Evolutionary conservation across 2,113 vertebrate genomes (phyloP).

Genomic region (Epinephelus cyanopodus): DNA sequence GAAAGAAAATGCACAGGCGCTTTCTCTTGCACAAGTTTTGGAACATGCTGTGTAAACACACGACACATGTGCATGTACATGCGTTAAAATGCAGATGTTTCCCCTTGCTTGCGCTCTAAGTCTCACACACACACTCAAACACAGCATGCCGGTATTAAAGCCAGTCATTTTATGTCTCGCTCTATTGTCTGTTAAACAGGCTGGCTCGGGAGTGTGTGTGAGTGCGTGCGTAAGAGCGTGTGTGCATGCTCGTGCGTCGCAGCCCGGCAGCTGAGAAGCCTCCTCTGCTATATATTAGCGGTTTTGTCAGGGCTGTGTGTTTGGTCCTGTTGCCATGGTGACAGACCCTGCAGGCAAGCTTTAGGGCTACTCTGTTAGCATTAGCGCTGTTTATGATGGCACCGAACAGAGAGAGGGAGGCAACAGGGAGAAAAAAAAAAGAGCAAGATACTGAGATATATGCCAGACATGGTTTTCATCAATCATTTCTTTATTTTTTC

Average conservation of each 20-base stretch:
- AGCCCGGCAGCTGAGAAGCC: slow-evolving; percentile 52
- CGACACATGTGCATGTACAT: background rate
- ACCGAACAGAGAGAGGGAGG: slow-evolving; percentile 41
- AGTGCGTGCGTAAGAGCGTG: background rate
- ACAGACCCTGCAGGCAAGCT: slow-evolving; percentile 66
- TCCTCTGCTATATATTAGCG: slow-evolving; percentile 72
- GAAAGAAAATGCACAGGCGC: slow-evolving; percentile 17
- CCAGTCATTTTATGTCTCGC: slow-evolving; percentile 17
- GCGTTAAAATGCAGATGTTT: slow-evolving; percentile 43
- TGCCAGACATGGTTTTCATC: slow-evolving; percentile 44
- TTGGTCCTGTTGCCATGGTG: slow-evolving; percentile 64
- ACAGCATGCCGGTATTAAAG: background rate
- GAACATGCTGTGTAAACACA: slow-evolving; percentile 6
- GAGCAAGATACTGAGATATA: slow-evolving; percentile 46
- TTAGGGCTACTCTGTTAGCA: slow-evolving; percentile 72
- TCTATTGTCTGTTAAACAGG: slow-evolving; percentile 27
- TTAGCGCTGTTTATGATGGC: slow-evolving; percentile 77
- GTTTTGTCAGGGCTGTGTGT: slow-evolving; percentile 73
- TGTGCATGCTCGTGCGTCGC: background rate
- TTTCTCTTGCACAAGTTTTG: background rate
- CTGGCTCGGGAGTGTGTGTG: background rate
- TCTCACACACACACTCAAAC: background rate
- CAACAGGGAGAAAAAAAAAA: background rate
- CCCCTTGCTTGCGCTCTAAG: background rate
- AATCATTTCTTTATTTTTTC: slow-evolving; percentile 16